These are phyloP conservation scores for Nasonia giraulti DNA, from an alignment of 1,140 invertebrate genomes.

Conservation along the genomic window DNA sequence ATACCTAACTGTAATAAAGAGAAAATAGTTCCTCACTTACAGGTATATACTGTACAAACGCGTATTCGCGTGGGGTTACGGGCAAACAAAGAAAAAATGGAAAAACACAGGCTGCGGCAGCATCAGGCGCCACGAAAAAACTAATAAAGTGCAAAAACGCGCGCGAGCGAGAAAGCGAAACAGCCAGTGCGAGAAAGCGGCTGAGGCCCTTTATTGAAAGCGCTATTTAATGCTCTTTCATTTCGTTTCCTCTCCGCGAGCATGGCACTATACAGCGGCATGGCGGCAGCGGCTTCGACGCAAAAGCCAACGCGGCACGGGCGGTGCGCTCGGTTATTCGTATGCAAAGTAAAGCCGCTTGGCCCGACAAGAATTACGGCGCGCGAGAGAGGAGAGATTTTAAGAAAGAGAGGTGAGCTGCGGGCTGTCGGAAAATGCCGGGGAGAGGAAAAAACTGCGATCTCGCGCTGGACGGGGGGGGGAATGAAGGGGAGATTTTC, in stretches of 20 bases:
- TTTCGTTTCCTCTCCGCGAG: conserved; percentile 41
- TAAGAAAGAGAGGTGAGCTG: not conserved
- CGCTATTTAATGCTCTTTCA: conserved; percentile 59
- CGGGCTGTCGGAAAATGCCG: not conserved
- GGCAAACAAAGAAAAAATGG: too few species aligned
- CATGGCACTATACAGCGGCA: not conserved
- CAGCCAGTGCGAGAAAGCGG: not conserved
- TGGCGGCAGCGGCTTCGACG: conserved; percentile 26
- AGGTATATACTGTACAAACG: too few species aligned
- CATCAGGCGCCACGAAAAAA: not conserved
- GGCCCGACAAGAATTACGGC: conserved; percentile 30
- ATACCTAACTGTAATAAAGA: too few species aligned
- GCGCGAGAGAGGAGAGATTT: not conserved
- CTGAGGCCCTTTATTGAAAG: conserved; percentile 38
- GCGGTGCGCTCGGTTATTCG: conserved; percentile 48
- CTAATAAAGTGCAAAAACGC: conserved; percentile 26
- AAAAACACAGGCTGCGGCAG: too few species aligned
- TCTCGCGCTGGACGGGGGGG: too few species aligned
- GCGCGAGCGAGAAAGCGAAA: not conserved
- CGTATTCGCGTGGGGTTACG: too few species aligned
- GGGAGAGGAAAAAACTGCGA: not conserved
- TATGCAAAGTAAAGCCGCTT: conserved; percentile 55
- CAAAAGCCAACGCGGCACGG: not conserved
- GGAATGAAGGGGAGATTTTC: too few species aligned
- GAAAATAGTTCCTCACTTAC: too few species aligned